Evolutionary conservation across 2,797 vertebrate species (phyloP).

Genomic region (Enteromius treurensis): DNA sequence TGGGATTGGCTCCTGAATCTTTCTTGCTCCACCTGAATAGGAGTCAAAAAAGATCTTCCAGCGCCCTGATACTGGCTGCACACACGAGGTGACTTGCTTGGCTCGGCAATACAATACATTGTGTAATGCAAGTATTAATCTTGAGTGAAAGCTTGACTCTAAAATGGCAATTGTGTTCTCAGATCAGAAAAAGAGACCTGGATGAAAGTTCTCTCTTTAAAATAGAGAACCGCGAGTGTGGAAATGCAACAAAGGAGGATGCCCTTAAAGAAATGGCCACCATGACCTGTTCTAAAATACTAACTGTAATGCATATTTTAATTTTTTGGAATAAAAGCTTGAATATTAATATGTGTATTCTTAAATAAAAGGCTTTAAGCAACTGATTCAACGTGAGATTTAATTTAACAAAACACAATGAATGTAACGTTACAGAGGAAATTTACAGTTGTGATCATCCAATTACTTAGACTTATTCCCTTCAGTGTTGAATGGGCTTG

Average conservation of each 20-base stretch:
- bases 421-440: background rate
- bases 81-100: constrained; percentile 62
- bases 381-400: background rate
- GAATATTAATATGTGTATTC: background rate
- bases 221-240: constrained; percentile 18
- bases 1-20: constrained; percentile 71
- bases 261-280: background rate
- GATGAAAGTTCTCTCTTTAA: constrained; percentile 48
- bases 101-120: background rate
- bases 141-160: background rate
- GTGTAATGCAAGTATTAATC: background rate
- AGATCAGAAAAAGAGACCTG: constrained; percentile 56
- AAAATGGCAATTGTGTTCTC: background rate
- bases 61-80: constrained; percentile 71
- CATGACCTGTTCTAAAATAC: background rate
- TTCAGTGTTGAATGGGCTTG: constrained; percentile 1
- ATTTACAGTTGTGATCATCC: constrained; percentile 13
- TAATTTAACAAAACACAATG: constrained; percentile 40
- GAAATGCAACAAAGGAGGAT: background rate
- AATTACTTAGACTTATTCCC: background rate
- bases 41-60: constrained; percentile 64
- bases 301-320: background rate
- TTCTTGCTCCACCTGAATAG: constrained; percentile 75
- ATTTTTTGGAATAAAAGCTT: background rate
- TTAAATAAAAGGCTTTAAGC: constrained; percentile 45